Conservation (phyloP, 2,888 invertebrate genomes). For the Dicranocentrus wangi region DNA sequence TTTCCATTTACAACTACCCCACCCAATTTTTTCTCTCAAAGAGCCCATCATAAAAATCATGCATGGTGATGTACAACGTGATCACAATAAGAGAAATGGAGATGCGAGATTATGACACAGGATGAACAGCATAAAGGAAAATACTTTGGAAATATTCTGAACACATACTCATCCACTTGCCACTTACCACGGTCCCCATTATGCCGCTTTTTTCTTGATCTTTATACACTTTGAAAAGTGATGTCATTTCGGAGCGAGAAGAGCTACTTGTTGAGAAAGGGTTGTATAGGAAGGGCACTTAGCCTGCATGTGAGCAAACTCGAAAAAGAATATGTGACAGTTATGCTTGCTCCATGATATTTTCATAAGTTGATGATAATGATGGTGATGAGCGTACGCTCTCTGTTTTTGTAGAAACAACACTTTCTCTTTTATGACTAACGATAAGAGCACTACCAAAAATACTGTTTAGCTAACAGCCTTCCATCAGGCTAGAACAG, state of each 20-base stretch:
- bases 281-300: constrained; percentile 1
- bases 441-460: background rate
- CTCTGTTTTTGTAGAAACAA: no score
- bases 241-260: constrained; percentile 2
- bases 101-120: background rate
- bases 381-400: background rate
- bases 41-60: constrained; percentile 3
- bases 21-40: no score
- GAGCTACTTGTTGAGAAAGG: constrained; percentile 40
- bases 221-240: constrained; percentile 11
- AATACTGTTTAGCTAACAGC: no score
- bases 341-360: no score
- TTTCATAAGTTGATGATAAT: background rate
- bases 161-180: no score
- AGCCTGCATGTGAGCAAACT: no score
- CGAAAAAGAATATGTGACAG: no score
- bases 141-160: no score
- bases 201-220: background rate
- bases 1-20: no score
- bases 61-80: constrained; percentile 27
- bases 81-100: constrained; percentile 29
- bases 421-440: no score
- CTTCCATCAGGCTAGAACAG: no score
- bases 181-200: background rate
- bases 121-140: no score